Conservation (phyloP, 2,113 vertebrate species). For the Limnothrissa miodon region DNA sequence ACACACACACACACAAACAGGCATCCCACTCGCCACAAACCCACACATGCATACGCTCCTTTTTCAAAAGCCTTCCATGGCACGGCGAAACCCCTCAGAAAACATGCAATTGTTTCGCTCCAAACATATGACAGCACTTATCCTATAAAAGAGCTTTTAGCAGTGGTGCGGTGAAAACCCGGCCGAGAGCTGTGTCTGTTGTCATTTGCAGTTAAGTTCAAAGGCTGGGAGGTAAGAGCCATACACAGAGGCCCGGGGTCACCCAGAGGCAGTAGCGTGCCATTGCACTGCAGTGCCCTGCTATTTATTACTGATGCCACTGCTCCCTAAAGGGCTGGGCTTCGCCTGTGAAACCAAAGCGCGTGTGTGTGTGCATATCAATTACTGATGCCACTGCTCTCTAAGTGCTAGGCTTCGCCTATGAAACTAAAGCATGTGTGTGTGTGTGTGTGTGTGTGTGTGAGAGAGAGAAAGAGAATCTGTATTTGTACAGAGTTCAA, state of each 20-base stretch:
- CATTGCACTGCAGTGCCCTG: neutral
- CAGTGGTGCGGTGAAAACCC: conserved; percentile 20
- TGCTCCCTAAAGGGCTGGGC: neutral
- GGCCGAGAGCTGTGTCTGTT: conserved; percentile 37
- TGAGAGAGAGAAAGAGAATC: conserved; percentile 30
- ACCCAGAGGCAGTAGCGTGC: neutral
- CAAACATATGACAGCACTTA: conserved; percentile 57
- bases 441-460: conserved; percentile 44
- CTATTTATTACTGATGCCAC: conserved; percentile 7
- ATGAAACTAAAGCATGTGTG: neutral
- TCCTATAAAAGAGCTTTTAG: conserved; percentile 36
- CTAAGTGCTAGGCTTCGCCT: no score
- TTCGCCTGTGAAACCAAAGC: neutral
- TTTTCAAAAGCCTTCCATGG: conserved; percentile 39
- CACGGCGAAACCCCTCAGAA: neutral
- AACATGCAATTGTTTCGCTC: conserved; percentile 46
- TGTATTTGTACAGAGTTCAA: neutral
- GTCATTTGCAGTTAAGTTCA: conserved; percentile 44
- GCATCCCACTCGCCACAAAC: conserved; percentile 14
- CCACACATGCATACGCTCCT: conserved; percentile 36
- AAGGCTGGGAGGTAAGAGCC: conserved; percentile 31
- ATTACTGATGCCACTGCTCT: neutral
- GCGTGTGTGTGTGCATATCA: conserved; percentile 27
- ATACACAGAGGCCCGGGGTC: conserved; percentile 27
- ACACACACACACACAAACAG: conserved; percentile 36